Evolutionary conservation across 1,140 invertebrate species (phyloP).

Genomic region (Acromyrmex heyeri): DNA sequence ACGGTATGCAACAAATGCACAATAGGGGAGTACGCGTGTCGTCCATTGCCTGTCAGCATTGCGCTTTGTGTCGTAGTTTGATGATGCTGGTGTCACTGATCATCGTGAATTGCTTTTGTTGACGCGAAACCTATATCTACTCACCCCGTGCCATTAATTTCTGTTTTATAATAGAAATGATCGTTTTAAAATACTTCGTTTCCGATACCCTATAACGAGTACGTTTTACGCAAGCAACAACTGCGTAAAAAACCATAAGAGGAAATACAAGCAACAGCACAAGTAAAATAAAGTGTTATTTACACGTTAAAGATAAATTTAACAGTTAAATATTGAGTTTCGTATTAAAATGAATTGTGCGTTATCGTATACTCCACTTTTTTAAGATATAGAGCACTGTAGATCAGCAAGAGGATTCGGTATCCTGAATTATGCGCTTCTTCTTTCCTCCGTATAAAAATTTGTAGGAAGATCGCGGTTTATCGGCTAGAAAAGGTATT

Average conservation of each 20-base stretch:
- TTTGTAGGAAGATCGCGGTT: constrained; percentile 38
- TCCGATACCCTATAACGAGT: not conserved
- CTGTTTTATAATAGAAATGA: constrained; percentile 15
- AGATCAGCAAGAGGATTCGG: not conserved
- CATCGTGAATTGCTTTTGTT: constrained; percentile 75
- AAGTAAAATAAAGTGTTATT: not conserved
- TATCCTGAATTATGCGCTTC: not conserved
- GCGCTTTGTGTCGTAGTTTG: constrained; percentile 74
- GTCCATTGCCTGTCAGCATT: constrained; percentile 68
- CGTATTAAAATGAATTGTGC: not conserved
- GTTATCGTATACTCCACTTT: not conserved
- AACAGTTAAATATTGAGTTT: not conserved
- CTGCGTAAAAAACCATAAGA: not conserved
- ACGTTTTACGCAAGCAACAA: not conserved
- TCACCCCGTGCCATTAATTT: constrained; percentile 43
- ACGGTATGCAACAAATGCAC: constrained; percentile 47
- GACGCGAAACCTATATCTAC: constrained; percentile 73
- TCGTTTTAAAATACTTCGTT: constrained; percentile 33
- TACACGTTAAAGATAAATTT: not conserved
- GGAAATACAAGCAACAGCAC: not conserved
- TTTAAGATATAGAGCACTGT: not conserved
- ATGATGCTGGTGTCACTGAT: constrained; percentile 75
- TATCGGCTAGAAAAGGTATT: constrained; percentile 50
- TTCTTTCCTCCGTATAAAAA: constrained; percentile 44
- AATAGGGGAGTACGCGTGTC: constrained; percentile 54